These are phyloP conservation scores for Condylura cristata DNA, from an alignment of 2,113 vertebrate species.

Conservation along the genomic window DNA sequence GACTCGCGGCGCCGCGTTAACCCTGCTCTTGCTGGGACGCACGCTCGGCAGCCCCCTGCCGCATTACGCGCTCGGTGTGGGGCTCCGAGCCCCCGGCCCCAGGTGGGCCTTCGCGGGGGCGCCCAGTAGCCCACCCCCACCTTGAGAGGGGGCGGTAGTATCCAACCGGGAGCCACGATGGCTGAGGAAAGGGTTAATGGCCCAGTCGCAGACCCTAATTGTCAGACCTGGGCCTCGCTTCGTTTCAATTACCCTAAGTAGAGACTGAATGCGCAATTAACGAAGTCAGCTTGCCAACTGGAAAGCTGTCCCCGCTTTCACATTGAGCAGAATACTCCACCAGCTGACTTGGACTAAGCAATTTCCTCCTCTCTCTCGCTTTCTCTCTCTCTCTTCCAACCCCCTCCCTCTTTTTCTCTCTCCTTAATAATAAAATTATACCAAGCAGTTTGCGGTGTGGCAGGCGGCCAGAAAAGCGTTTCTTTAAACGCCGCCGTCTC, in stretches of 20 bases:
- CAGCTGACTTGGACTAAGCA: slow-evolving; percentile 71
- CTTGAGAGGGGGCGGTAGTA: neutral
- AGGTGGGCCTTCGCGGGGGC: neutral
- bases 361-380: neutral
- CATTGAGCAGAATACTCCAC: slow-evolving; percentile 64
- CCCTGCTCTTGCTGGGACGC: neutral
- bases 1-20: slow-evolving; percentile 32
- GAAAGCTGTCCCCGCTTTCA: slow-evolving; percentile 52
- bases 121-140: neutral
- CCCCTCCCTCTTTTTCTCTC: slow-evolving; percentile 71
- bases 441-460: slow-evolving; percentile 86
- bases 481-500: slow-evolving; percentile 86
- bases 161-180: neutral
- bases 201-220: slow-evolving; percentile 67
- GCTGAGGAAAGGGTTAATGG: slow-evolving; percentile 62
- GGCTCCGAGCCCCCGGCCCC: neutral
- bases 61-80: neutral
- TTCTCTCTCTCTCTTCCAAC: neutral
- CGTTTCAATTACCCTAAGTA: slow-evolving; percentile 71
- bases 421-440: slow-evolving; percentile 86
- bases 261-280: slow-evolving; percentile 75
- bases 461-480: slow-evolving; percentile 86
- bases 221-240: slow-evolving; percentile 65
- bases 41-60: neutral
- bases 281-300: slow-evolving; percentile 72